These are phyloP conservation scores for Dryococelus australis DNA, from an alignment of 2,888 invertebrate species.

Conservation along the genomic window DNA sequence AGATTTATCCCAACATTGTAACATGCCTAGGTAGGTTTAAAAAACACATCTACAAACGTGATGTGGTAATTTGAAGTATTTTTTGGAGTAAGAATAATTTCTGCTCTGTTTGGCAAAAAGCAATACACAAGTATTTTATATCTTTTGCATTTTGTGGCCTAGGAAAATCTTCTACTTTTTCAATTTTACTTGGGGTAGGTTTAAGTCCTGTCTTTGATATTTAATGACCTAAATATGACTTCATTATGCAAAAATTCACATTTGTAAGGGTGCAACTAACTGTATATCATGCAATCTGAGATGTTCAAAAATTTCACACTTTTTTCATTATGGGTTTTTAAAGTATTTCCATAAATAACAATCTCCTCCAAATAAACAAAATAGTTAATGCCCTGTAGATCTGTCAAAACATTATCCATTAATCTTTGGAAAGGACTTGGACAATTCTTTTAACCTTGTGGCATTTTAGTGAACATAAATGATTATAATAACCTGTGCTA, in stretches of 20 bases:
- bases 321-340: background rate
- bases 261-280: conserved; percentile 48
- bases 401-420: background rate
- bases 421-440: background rate
- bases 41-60: too few species aligned
- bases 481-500: background rate
- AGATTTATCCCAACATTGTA: too few species aligned
- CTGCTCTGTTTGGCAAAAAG: too few species aligned
- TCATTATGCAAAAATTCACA: conserved; percentile 43
- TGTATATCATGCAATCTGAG: conserved; percentile 35
- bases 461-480: background rate
- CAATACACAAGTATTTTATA: too few species aligned
- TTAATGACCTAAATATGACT: conserved; percentile 41
- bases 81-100: too few species aligned
- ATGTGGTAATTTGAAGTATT: too few species aligned
- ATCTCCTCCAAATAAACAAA: conserved; percentile 21
- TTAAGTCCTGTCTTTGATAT: conserved; percentile 46
- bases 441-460: background rate
- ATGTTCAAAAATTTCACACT: background rate
- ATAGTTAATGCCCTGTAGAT: background rate
- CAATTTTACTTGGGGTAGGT: conserved; percentile 41
- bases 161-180: too few species aligned
- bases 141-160: background rate
- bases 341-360: background rate
- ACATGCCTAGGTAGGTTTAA: too few species aligned